Evolutionary conservation across 2,888 invertebrate species (phyloP).

Genomic region (Pammene fasciana): DNA sequence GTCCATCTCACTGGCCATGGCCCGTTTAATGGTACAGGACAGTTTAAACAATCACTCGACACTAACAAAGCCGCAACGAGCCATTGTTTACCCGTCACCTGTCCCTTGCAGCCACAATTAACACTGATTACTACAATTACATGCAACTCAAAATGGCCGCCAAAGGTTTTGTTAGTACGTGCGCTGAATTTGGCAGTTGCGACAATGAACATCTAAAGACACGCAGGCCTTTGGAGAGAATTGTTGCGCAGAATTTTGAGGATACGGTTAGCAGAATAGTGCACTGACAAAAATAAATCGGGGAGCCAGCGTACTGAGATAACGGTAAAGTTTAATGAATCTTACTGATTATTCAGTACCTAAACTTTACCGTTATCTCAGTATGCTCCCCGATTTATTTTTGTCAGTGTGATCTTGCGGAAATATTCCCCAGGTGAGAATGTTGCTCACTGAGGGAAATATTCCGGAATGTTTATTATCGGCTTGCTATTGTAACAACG

Average conservation of each 20-base stretch:
- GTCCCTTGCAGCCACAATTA: slow-evolving; percentile 59
- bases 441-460: not conserved
- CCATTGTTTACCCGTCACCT: slow-evolving; percentile 69
- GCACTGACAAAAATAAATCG: too few relatives aligned
- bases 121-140: slow-evolving; percentile 68
- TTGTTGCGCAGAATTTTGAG: slow-evolving; percentile 9
- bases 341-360: too few relatives aligned
- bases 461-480: too few relatives aligned
- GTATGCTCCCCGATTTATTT: too few relatives aligned
- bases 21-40: slow-evolving; percentile 58
- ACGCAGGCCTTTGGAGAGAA: not conserved
- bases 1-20: slow-evolving; percentile 39
- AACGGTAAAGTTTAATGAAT: too few relatives aligned
- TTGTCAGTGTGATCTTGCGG: too few relatives aligned
- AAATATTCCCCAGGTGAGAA: too few relatives aligned
- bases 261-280: slow-evolving; percentile 5
- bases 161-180: slow-evolving; percentile 38
- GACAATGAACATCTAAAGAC: slow-evolving; percentile 21
- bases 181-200: slow-evolving; percentile 37
- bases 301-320: too few relatives aligned
- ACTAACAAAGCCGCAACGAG: slow-evolving; percentile 59
- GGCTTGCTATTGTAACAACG: too few relatives aligned
- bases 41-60: slow-evolving; percentile 63
- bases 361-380: too few relatives aligned
- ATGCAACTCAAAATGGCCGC: slow-evolving; percentile 49